Conservation (phyloP, 2,888 invertebrate genomes). For the Notodonta ziczac region DNA sequence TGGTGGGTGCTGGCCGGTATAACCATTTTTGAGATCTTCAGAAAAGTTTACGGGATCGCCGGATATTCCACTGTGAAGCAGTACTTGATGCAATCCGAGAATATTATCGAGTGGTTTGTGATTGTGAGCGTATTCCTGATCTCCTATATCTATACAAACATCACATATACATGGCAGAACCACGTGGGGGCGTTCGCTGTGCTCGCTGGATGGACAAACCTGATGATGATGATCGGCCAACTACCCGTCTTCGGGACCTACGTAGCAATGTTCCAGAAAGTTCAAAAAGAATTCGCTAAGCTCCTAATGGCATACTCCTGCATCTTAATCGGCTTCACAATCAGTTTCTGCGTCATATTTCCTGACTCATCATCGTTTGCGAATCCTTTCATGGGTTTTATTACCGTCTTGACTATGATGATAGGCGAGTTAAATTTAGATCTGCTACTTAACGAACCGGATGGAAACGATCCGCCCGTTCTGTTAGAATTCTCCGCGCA, state of each 20-base stretch:
- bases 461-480: conserved; percentile 90
- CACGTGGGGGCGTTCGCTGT: conserved; percentile 95
- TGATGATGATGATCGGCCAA: conserved; percentile 96
- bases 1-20: conserved; percentile 93
- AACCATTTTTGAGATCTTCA: conserved; percentile 90
- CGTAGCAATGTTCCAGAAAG: conserved; percentile 95
- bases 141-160: conserved; percentile 91
- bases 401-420: conserved; percentile 95
- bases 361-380: conserved; percentile 92
- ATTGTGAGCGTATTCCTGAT: conserved; percentile 93
- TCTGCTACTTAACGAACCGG: conserved; percentile 89
- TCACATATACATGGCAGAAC: conserved; percentile 92
- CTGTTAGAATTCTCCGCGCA: conserved; percentile 92
- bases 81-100: conserved; percentile 93
- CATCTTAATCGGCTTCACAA: conserved; percentile 93
- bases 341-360: conserved; percentile 95
- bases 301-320: conserved; percentile 94
- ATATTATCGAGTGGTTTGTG: conserved; percentile 95
- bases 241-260: conserved; percentile 95
- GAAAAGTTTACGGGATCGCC: conserved; percentile 92
- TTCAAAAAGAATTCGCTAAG: conserved; percentile 94
- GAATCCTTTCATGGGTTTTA: conserved; percentile 93
- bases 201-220: conserved; percentile 93
- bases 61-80: conserved; percentile 92
- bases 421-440: conserved; percentile 93